phyloP scores from a whole-genome alignment of 2,888 invertebrate genomes.

The Cryptosula pallasiana region DNA sequence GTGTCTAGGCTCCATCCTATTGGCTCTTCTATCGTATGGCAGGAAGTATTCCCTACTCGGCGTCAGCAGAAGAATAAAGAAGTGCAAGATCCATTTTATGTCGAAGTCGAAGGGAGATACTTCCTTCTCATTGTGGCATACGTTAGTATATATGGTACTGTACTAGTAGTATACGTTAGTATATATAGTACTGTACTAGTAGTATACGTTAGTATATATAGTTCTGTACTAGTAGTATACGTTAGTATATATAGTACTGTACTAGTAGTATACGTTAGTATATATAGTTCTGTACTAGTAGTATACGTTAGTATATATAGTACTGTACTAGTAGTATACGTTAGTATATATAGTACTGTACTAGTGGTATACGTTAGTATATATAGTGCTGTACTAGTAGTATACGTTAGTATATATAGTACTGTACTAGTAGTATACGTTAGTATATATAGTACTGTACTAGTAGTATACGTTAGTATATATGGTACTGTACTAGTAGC shows the following conservation, averaged over 20 bases:
- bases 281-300: neutral
- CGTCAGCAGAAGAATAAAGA: neutral
- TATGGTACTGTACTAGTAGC: neutral
- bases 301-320: too few species aligned
- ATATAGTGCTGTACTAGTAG: neutral
- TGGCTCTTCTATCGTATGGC: conserved; percentile 20
- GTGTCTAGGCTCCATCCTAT: conserved; percentile 6
- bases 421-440: too few species aligned
- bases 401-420: neutral
- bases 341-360: neutral
- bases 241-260: neutral
- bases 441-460: too few species aligned
- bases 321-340: too few species aligned
- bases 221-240: neutral
- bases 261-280: neutral
- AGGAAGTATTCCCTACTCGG: conserved; percentile 20
- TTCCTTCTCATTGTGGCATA: conserved; percentile 47
- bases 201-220: too few species aligned
- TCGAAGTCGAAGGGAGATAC: conserved; percentile 41
- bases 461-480: conserved; percentile 47
- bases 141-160: conserved; percentile 36
- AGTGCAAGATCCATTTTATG: conserved; percentile 29
- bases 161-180: neutral
- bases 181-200: too few species aligned
- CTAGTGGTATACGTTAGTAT: neutral